phyloP scores from a whole-genome alignment of 2,888 invertebrate species.

The Drosophila silvestris region DNA sequence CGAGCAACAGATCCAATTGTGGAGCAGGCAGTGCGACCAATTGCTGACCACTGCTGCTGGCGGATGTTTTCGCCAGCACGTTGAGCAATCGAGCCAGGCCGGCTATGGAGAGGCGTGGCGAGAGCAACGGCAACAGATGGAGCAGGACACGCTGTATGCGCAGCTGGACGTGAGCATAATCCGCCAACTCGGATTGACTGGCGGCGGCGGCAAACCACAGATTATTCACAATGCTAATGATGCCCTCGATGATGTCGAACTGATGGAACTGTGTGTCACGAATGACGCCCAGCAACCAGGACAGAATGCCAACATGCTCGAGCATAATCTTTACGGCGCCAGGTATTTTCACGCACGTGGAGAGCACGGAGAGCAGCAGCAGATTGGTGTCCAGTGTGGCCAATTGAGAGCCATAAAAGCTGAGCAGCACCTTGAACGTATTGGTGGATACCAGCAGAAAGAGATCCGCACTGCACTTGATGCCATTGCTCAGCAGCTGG shows the following conservation, averaged over 20 bases:
- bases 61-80: slow-evolving; percentile 79
- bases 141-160: slow-evolving; percentile 78
- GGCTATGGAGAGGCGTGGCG: slow-evolving; percentile 79
- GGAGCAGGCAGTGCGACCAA: slow-evolving; percentile 56
- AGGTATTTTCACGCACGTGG: slow-evolving; percentile 88
- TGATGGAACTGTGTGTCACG: slow-evolving; percentile 83
- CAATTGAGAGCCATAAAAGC: slow-evolving; percentile 88
- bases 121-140: slow-evolving; percentile 76
- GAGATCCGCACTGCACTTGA: slow-evolving; percentile 91
- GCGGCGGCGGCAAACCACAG: slow-evolving; percentile 83
- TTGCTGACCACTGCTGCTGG: slow-evolving; percentile 46
- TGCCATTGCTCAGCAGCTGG: slow-evolving; percentile 90
- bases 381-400: slow-evolving; percentile 88
- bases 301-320: slow-evolving; percentile 89
- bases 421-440: slow-evolving; percentile 91
- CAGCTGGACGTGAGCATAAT: slow-evolving; percentile 73
- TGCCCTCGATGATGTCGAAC: slow-evolving; percentile 84
- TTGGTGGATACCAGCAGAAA: slow-evolving; percentile 90
- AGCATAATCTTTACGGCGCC: slow-evolving; percentile 89
- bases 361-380: slow-evolving; percentile 89
- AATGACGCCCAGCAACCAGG: slow-evolving; percentile 88
- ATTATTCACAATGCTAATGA: slow-evolving; percentile 83
- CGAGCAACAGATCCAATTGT: slow-evolving; percentile 76
- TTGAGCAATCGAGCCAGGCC: slow-evolving; percentile 81
- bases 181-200: slow-evolving; percentile 71